Base-by-base conservation (phyloP, 2,797 vertebrate genomes). In the Telmatherina bonti region DNA sequence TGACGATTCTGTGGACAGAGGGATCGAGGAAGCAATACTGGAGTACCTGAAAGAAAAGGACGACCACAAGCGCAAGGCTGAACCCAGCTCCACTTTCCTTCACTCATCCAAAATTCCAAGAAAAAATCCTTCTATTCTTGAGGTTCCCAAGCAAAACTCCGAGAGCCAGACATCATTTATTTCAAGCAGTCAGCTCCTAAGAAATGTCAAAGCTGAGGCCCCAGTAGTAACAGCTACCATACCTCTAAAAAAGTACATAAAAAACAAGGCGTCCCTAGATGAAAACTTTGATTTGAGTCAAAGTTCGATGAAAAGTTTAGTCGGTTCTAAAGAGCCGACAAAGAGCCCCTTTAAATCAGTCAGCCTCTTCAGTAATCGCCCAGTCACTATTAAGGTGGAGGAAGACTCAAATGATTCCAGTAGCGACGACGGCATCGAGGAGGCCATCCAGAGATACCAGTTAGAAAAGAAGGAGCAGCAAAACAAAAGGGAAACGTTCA, bases 381-480 rank as follows among this genome's bases (percentile, higher is more conserved):
- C 88, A 0, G 57, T 86, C 35, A 82, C 72, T 1, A 52, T 86
- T 4, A 88, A 91, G 51, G 16, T 61, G 58, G 88, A 91, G 5
- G 89, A 91, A 8, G 66, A 87, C 24, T 87, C 83, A 0, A 60
- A 91, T 0, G 96, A 98, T 84, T 98, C 97, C 0, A 99, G 98
- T 68, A 99, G 97, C 0, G 97, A 99, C 0, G 97, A 99, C 0
- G 97, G 98, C 54, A 99, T 99, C 0, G 98, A 99, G 68, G 97
- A 98, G 85, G 98, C 97, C 62, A 99, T 99, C 74, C 96, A 95
- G 62, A 94, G 88, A 53, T 99, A 96, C 85, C 97, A 99, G 91
- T 81, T 95, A 33, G 96, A 98, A 91, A 96, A 96, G 65, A 88
- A 93, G 67, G 81, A 93, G 85, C 62, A 93, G 87, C 68, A 86